Evolutionary conservation across 2,888 invertebrate genomes (phyloP).

Genomic region (Drosophila limbata): DNA sequence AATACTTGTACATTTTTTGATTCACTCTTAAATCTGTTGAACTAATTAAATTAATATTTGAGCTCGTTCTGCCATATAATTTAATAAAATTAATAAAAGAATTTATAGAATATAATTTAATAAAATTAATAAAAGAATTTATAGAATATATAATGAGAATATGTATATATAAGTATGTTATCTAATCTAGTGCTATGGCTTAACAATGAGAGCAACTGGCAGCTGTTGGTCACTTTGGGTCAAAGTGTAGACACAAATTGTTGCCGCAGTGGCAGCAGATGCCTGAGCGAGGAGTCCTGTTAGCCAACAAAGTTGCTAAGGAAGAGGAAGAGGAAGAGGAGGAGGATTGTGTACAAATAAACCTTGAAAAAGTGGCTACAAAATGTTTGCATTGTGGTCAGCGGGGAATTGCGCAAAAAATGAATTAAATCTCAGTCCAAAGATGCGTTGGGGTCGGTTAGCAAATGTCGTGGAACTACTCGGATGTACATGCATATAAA

Average conservation of each 20-base stretch:
- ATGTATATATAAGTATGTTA: background rate
- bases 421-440: conserved; percentile 37
- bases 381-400: conserved; percentile 29
- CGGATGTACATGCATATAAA: background rate
- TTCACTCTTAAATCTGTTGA: background rate
- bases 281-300: background rate
- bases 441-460: conserved; percentile 3
- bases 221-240: conserved; percentile 15
- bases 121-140: too few species aligned
- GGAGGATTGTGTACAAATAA: conserved; percentile 13
- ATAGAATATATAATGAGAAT: background rate
- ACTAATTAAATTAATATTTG: background rate
- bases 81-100: too few species aligned
- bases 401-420: conserved; percentile 17
- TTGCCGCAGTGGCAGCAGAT: conserved; percentile 3
- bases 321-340: background rate
- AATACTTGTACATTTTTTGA: too few species aligned
- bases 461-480: conserved; percentile 24
- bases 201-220: conserved; percentile 4
- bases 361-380: conserved; percentile 23
- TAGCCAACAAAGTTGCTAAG: background rate
- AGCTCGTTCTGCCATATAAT: background rate
- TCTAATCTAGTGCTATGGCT: conserved; percentile 10
- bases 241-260: conserved; percentile 10
- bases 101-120: background rate